Evolutionary conservation across 2,888 invertebrate genomes (phyloP), one percentile per base, ranked within the genome.

Genomic region (Parapristionchus giblindavisi): DNA sequence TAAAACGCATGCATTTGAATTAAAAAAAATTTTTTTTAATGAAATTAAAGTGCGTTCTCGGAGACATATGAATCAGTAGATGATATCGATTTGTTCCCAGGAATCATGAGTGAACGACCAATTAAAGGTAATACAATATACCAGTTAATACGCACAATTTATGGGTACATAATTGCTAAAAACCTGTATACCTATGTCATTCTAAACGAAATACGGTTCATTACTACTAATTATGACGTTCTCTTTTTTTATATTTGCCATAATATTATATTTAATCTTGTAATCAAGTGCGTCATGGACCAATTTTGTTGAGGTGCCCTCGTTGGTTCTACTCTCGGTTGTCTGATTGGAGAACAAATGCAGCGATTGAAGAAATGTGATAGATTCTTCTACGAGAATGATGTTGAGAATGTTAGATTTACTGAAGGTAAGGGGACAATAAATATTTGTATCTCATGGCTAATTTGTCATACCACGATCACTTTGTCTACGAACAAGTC

Each of bases 51-150:
- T 24, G 84, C 85, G 1, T 78, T 87, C 2, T 78, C 80, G 40
- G 77, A 79, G 29, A 83, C 80, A 17, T 87, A 87, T 81, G 88
- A 88, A 2, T 93, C 93, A 2, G 96, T 96, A 0, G 96, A 97
- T 86, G 97, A 98, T 88, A 94, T 98, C 75, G 90, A 98, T 89
- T 91, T 97, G 2, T 98, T 97, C 92, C 94, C 96, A 0, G 97
- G 96, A 32, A 94, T 95, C 2, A 93, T 97, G 92, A 93, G 94
- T 83, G 92, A 92, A 88, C 91, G 93, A 2, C 89, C 91, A 0
- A 87, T 95, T 6, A 94, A 85, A 77, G 87, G 84, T 82, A 34
- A 70, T 34, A 34, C 24, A 38, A 24, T 51, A 29, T 36, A 17
- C n/a, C n/a, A n/a, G n/a, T n/a, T n/a, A n/a, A n/a, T n/a, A n/a